Base-by-base conservation (phyloP, 2,888 invertebrate genomes). In the Furcula furcula region DNA sequence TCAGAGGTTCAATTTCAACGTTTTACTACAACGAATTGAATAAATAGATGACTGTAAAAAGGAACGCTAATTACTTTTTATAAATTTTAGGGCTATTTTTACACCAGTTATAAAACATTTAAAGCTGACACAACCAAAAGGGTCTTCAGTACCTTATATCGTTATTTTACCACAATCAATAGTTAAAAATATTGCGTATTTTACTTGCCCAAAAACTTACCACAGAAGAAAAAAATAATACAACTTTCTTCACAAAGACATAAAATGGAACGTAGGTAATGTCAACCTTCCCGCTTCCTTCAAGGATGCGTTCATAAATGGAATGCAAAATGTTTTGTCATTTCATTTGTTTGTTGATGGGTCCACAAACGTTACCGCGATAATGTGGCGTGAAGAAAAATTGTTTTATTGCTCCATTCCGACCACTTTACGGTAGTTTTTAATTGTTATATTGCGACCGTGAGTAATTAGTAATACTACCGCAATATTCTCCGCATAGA, bases 391-490 rank as follows among this genome's bases (percentile, higher is more conserved):
- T 44, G 32, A 41, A 57, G 53, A 63, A 64, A 71, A 69, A 73
- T 70, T 57, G 63, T 53, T 65, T 66, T 71, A 73, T 60, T 63
- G 41, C 62, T 56, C 32, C 56, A 65, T 72, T 58, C 58, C 54
- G 55, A 69, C 67, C 70, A 72, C 65, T 69, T 71, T 77, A 78
- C 83, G 62, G 83, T 82, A 83, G 83, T 81, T 64, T 66, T 54
- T 72, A 69, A 71, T 81, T 71, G 64, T 70, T 77, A 65, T 73
- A 74, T 76, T 76, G 73, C 67, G 68, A 69, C 73, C 65, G 56
- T 67, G 65, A 66, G 65, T 78, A 69, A 78, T 81, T 62, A 61
- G 39, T 54, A 68, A n/a, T 52, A 68, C 66, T 72, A 80, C 82
- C 75, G 73, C 80, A 76, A 66, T 65, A 50, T 57, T 64, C 61